Percentiles rank a stretch among this genome's conserved stretches.
Evolutionary conservation across 2,888 invertebrate species (phyloP).

Genomic region (Phaonia tiefii): DNA sequence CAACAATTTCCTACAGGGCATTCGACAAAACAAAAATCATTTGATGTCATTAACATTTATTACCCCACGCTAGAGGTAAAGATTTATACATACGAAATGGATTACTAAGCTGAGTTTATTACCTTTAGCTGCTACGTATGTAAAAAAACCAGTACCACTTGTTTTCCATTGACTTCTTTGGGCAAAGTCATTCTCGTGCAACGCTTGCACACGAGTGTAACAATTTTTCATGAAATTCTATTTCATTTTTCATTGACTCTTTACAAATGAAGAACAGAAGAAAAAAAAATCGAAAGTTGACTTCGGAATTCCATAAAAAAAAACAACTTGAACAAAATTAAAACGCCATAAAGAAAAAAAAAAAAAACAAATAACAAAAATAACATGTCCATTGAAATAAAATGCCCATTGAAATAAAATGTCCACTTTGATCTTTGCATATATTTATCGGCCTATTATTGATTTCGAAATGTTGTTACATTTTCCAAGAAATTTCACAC

Average conservation of each 20-base stretch:
- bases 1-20: constrained; percentile 28
- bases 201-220: constrained; percentile 1
- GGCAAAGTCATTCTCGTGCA: constrained; percentile 4
- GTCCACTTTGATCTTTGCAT: constrained; percentile 42
- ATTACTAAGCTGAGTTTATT: constrained; percentile 15
- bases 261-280: background rate
- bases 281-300: constrained; percentile 23
- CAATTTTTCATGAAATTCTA: constrained; percentile 35
- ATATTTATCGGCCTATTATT: constrained; percentile 28
- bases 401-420: too few species aligned
- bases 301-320: too few species aligned
- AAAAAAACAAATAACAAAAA: background rate
- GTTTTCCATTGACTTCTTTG: background rate
- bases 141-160: constrained; percentile 15
- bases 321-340: background rate
- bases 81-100: constrained; percentile 31
- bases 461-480: constrained; percentile 43
- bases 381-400: too few species aligned
- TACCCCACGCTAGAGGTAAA: constrained; percentile 25
- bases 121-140: background rate
- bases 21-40: constrained; percentile 8
- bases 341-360: background rate
- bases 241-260: constrained; percentile 30
- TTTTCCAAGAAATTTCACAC: constrained; percentile 60
- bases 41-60: constrained; percentile 38